phyloP scores from a whole-genome alignment of 1,140 invertebrate genomes.

The Triops longicaudatus region DNA sequence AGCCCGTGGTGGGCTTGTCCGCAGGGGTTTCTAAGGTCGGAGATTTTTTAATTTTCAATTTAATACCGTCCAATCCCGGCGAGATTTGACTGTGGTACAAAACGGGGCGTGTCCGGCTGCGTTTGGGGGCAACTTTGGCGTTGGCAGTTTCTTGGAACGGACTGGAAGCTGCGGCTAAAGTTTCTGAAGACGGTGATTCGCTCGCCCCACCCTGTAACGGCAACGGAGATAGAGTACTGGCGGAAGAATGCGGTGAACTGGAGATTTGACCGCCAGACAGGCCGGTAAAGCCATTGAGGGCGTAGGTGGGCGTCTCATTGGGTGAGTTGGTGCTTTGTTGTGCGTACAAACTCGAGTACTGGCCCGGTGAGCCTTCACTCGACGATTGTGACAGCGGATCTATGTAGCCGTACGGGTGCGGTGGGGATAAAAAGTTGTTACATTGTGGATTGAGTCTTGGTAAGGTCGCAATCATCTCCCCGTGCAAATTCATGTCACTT shows the following conservation, averaged over 20 bases:
- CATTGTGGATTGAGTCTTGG: neutral
- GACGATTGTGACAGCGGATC: neutral
- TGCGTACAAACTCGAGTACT: neutral
- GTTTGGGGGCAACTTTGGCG: conserved; percentile 19
- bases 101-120: conserved; percentile 30
- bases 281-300: neutral
- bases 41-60: conserved; percentile 54
- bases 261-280: neutral
- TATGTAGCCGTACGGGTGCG: neutral
- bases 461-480: neutral
- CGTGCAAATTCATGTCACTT: neutral
- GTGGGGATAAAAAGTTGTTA: neutral
- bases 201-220: neutral
- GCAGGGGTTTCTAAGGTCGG: conserved; percentile 26
- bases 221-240: neutral
- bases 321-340: neutral
- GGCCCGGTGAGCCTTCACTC: neutral
- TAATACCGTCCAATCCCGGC: conserved; percentile 52
- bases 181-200: neutral
- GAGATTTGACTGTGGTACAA: conserved; percentile 50
- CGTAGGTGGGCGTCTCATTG: neutral
- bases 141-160: neutral
- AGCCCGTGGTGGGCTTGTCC: neutral
- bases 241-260: neutral
- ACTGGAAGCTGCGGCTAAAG: neutral